phyloP scores from a whole-genome alignment of 1,140 invertebrate species.

The Lordiphosa mommai region DNA sequence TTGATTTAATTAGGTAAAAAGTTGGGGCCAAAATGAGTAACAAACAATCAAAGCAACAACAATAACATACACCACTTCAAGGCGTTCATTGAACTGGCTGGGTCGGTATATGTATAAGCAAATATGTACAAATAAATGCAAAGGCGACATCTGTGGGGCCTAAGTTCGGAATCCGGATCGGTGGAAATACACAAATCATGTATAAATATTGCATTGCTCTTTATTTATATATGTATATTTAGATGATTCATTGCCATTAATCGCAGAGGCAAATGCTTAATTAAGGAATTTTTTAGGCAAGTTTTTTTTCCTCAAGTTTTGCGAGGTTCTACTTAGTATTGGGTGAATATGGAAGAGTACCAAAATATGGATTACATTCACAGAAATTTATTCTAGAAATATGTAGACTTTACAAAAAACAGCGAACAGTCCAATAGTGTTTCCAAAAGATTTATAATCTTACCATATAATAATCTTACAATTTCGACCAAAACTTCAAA shows the following conservation, averaged over 20 bases:
- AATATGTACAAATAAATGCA: constrained; percentile 12
- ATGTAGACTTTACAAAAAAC: too few species aligned
- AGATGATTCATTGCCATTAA: not conserved
- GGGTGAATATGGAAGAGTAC: not conserved
- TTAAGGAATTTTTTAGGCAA: not conserved
- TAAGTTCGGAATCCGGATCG: constrained; percentile 6
- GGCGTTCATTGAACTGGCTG: constrained; percentile 49
- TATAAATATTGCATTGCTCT: not conserved
- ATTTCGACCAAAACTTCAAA: too few species aligned
- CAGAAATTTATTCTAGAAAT: too few species aligned
- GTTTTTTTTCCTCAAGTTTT: too few species aligned
- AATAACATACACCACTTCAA: too few species aligned
- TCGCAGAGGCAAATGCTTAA: too few species aligned
- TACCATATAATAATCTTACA: too few species aligned
- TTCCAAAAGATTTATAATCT: too few species aligned
- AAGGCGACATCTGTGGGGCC: constrained; percentile 13
- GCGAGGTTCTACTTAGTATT: too few species aligned
- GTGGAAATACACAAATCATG: constrained; percentile 5
- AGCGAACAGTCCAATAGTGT: too few species aligned
- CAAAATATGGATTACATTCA: too few species aligned
- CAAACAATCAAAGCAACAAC: constrained; percentile 7
- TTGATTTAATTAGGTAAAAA: constrained; percentile 65
- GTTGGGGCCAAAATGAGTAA: constrained; percentile 51
- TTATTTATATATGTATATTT: not conserved
- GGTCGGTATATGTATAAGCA: constrained; percentile 7